phyloP scores from a whole-genome alignment of 1,140 invertebrate genomes.

The Zaprionus kolodkinae region DNA sequence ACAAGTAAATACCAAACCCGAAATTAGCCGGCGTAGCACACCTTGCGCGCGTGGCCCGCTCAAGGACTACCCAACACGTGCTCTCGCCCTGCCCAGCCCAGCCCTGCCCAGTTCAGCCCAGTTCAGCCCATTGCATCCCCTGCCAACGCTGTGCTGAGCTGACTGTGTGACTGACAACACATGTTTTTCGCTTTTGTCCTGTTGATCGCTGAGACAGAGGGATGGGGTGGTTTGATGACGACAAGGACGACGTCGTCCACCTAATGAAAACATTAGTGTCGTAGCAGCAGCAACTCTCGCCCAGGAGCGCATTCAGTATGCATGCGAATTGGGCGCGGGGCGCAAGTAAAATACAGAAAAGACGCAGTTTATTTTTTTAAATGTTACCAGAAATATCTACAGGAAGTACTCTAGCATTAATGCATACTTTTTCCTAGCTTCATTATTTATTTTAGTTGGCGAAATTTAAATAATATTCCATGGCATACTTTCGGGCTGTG shows the following conservation, averaged over 20 bases:
- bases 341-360: background rate
- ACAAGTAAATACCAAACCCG: conserved; percentile 75
- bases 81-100: too few species aligned
- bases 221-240: conserved; percentile 15
- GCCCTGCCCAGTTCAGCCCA: conserved; percentile 2
- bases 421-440: too few species aligned
- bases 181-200: conserved; percentile 80
- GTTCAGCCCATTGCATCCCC: background rate
- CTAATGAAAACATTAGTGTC: conserved; percentile 79
- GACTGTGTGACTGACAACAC: conserved; percentile 83
- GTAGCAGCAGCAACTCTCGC: conserved; percentile 24
- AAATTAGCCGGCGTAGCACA: background rate
- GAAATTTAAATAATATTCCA: too few species aligned
- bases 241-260: conserved; percentile 12
- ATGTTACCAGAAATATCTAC: too few species aligned
- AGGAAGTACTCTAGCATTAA: too few species aligned
- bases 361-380: background rate
- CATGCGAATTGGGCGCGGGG: background rate
- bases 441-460: too few species aligned
- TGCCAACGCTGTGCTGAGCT: conserved; percentile 16
- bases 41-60: conserved; percentile 8
- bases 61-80: background rate
- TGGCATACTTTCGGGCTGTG: too few species aligned
- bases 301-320: conserved; percentile 49
- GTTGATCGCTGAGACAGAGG: conserved; percentile 59